Conservation (phyloP, 2,888 invertebrate genomes). For the Ptycholaimellus sp. region DNA sequence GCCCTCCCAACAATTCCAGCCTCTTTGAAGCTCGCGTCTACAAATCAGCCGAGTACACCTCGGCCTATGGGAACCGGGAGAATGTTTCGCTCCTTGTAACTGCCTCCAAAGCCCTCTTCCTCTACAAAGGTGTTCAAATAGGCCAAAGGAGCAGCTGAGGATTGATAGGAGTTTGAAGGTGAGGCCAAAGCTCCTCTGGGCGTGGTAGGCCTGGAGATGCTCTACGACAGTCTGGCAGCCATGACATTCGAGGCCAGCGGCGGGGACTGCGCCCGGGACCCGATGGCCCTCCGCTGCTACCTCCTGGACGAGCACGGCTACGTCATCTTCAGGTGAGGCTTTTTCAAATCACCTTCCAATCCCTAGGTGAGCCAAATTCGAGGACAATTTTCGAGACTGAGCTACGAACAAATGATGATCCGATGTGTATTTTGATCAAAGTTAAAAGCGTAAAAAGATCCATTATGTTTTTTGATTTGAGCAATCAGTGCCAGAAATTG, state of each 20-base stretch:
- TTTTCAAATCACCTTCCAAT: too few relatives aligned
- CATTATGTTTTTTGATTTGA: too few relatives aligned
- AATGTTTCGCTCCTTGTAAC: constrained; percentile 18
- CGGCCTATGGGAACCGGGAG: constrained; percentile 17
- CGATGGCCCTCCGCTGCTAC: constrained; percentile 16
- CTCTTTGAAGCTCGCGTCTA: too few relatives aligned
- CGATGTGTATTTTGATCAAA: too few relatives aligned
- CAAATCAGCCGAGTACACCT: constrained; percentile 10
- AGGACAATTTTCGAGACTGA: too few relatives aligned
- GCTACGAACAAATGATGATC: too few relatives aligned
- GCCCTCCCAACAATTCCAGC: too few relatives aligned
- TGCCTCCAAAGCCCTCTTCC: constrained; percentile 12
- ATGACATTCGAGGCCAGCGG: constrained; percentile 11
- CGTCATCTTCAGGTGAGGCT: constrained; percentile 20
- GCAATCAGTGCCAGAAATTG: too few relatives aligned
- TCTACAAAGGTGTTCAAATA: neutral
- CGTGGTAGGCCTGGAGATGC: constrained; percentile 20
- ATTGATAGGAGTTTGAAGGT: neutral
- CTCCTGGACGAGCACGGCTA: constrained; percentile 22
- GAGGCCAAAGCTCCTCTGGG: constrained; percentile 20
- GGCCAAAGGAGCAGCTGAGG: too few relatives aligned
- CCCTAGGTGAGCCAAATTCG: too few relatives aligned
- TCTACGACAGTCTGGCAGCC: constrained; percentile 18
- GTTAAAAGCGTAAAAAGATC: too few relatives aligned
- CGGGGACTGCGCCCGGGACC: constrained; percentile 3